These are phyloP conservation scores for Bacillus rossius DNA, from an alignment of 1,140 invertebrate genomes.

Conservation along the genomic window DNA sequence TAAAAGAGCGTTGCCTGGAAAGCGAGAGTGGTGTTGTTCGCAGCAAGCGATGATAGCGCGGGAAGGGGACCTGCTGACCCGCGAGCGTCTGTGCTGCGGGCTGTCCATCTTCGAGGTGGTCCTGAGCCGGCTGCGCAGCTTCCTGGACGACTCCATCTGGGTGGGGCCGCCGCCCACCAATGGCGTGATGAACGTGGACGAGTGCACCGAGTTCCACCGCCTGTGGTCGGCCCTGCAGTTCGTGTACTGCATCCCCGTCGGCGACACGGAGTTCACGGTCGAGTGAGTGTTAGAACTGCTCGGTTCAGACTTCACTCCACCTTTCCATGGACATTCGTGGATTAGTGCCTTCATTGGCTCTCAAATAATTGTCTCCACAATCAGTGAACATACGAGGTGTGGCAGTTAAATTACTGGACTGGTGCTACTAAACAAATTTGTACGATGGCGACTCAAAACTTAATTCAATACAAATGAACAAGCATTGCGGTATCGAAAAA, in stretches of 20 bases:
- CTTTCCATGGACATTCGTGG: slow-evolving; percentile 7
- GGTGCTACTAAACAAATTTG: no score
- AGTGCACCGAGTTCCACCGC: slow-evolving; percentile 96
- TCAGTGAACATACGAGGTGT: no score
- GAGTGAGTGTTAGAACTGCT: slow-evolving; percentile 84
- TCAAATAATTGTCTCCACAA: no score
- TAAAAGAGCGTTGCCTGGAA: no score
- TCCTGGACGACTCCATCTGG: slow-evolving; percentile 87
- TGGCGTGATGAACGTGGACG: slow-evolving; percentile 94
- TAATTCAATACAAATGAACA: no score
- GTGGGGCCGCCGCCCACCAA: slow-evolving; percentile 82
- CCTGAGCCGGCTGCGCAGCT: slow-evolving; percentile 76
- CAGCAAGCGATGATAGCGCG: slow-evolving; percentile 87
- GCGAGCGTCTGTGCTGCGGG: slow-evolving; percentile 97
- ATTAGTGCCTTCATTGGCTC: slow-evolving; percentile 1
- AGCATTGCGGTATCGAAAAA: no score
- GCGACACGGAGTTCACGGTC: slow-evolving; percentile 95
- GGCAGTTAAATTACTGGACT: no score
- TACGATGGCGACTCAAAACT: no score
- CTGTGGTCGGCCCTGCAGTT: slow-evolving; percentile 98
- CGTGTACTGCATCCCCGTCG: slow-evolving; percentile 95
- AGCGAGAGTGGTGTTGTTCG: slow-evolving; percentile 20
- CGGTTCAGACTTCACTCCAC: background rate
- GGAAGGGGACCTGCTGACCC: slow-evolving; percentile 93
- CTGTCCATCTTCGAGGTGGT: slow-evolving; percentile 97